A percentile compares a stretch with the other conserved stretches of the same genome.
These are phyloP conservation scores for Parapsyche elsis DNA, from an alignment of 1,140 invertebrate genomes.

Conservation along the genomic window DNA sequence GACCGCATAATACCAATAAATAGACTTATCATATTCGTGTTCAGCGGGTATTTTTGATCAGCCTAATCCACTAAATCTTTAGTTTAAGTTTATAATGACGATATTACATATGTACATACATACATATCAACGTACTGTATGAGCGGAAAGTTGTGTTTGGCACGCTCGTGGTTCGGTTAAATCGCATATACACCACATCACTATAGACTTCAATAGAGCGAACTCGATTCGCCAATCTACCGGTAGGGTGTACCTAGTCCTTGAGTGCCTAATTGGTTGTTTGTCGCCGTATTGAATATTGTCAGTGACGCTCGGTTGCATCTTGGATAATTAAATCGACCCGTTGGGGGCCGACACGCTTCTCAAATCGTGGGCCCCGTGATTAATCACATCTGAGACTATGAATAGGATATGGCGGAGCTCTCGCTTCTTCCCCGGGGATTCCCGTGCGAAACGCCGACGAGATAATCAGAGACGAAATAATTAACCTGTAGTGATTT, in stretches of 20 bases:
- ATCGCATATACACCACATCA: neutral
- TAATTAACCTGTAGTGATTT: too few species aligned
- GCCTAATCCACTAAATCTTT: too few species aligned
- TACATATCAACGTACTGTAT: neutral
- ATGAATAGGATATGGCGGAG: neutral
- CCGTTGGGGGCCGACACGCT: neutral
- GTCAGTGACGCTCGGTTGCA: neutral
- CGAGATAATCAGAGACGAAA: too few species aligned
- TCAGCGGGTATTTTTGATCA: too few species aligned
- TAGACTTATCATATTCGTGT: too few species aligned
- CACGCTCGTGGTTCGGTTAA: neutral
- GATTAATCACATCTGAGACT: slow-evolving; percentile 14
- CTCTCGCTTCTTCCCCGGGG: neutral
- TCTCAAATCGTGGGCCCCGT: neutral
- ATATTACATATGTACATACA: neutral
- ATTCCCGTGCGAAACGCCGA: neutral
- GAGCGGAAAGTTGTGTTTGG: neutral
- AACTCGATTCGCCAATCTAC: neutral
- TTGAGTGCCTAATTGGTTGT: neutral
- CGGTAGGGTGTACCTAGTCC: neutral
- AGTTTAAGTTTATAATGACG: too few species aligned
- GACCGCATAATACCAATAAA: too few species aligned
- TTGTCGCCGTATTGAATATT: neutral
- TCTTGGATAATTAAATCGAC: neutral
- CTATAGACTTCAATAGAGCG: neutral